These are phyloP conservation scores for Noctilio leporinus DNA, from an alignment of 2,113 vertebrate genomes.

Conservation along the genomic window DNA sequence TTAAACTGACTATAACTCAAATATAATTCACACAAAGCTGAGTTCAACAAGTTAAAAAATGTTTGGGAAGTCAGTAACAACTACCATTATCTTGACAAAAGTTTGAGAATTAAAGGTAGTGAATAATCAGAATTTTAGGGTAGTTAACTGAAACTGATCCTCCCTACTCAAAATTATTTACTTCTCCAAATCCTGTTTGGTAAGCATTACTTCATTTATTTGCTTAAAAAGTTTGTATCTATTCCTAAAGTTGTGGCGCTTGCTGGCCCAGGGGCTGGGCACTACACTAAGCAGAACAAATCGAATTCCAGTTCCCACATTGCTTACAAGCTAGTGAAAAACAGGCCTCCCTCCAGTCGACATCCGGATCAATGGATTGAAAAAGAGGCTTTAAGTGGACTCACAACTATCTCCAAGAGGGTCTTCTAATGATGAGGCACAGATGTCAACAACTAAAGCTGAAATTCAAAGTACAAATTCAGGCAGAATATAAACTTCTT, in stretches of 20 bases:
- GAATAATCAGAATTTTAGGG: background rate
- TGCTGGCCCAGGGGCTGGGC: background rate
- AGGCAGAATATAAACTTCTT: background rate
- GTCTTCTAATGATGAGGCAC: background rate
- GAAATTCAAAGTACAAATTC: background rate
- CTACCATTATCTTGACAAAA: background rate
- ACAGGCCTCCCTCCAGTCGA: background rate
- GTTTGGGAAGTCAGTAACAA: background rate
- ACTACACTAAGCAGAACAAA: background rate
- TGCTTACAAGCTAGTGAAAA: background rate
- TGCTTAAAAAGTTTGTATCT: background rate
- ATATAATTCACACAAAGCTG: background rate
- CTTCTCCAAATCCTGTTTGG: background rate
- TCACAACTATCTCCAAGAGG: background rate
- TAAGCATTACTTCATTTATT: background rate
- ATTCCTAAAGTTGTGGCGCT: background rate
- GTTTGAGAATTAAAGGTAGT: background rate
- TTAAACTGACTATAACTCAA: background rate
- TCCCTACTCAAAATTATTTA: background rate
- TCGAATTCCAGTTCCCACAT: background rate
- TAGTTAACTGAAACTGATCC: background rate
- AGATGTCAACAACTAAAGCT: background rate
- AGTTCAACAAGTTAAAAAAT: background rate
- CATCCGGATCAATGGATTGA: background rate
- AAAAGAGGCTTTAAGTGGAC: background rate